These are phyloP conservation scores for Atlantisia rogersi DNA, from an alignment of 2,113 vertebrate species.

Conservation along the genomic window DNA sequence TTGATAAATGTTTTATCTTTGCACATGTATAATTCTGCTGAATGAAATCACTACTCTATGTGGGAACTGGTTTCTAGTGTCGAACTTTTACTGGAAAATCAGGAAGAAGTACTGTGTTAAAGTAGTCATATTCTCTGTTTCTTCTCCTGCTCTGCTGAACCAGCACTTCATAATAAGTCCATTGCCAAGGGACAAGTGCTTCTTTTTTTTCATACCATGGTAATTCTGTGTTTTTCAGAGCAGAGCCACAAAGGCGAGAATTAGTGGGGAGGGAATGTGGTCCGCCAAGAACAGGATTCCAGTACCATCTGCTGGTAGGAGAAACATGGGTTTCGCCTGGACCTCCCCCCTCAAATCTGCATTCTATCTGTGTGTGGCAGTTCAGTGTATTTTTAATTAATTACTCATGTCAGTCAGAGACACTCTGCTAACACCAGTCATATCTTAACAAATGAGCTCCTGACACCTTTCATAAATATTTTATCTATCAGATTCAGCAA, in stretches of 20 bases:
- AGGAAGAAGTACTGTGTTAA: background rate
- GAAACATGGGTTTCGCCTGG: background rate
- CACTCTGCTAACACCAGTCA: background rate
- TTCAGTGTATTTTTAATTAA: conserved; percentile 45
- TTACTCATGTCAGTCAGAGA: conserved; percentile 38
- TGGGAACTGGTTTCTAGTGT: background rate
- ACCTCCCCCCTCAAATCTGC: background rate
- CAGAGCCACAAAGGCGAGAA: background rate
- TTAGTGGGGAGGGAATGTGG: background rate
- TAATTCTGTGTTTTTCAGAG: background rate
- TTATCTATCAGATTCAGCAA: conserved; percentile 16
- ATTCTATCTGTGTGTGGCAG: background rate
- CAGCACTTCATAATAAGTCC: background rate
- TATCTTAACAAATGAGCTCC: conserved; percentile 44
- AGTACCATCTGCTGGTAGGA: conserved; percentile 25
- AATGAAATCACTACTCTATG: background rate
- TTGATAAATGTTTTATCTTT: background rate
- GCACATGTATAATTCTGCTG: background rate
- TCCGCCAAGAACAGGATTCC: background rate
- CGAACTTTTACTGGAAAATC: background rate
- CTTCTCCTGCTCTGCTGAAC: background rate
- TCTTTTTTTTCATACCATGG: background rate
- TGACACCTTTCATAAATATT: conserved; percentile 52
- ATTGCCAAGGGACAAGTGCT: background rate
- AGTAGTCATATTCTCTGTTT: background rate